These are phyloP conservation scores for Phataginus tetradactyla DNA, from an alignment of 2,797 vertebrate genomes.

Conservation along the genomic window DNA sequence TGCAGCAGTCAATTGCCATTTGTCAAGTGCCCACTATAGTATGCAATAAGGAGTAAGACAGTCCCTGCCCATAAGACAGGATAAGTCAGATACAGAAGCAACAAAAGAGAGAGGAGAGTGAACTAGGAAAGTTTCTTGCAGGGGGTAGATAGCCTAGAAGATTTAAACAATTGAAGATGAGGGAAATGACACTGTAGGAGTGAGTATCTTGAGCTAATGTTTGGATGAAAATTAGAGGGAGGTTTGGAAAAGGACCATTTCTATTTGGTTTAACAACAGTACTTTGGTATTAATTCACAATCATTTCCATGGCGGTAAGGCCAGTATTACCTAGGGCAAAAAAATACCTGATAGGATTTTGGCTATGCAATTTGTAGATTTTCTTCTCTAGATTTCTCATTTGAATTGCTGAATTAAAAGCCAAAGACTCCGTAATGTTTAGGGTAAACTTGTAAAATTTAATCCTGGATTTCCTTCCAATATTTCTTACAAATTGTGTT, in stretches of 20 bases:
- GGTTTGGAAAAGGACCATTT: constrained; percentile 34
- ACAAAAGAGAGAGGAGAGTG: constrained; percentile 7
- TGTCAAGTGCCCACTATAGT: not conserved
- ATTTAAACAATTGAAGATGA: constrained; percentile 27
- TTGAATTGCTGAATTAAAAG: constrained; percentile 46
- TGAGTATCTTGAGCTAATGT: constrained; percentile 40
- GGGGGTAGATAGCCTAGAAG: not conserved
- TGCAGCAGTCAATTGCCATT: constrained; percentile 41
- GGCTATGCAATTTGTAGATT: not conserved
- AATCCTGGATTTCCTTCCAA: constrained; percentile 6
- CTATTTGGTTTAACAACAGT: constrained; percentile 1
- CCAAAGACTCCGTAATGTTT: not conserved
- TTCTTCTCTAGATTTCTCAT: constrained; percentile 36
- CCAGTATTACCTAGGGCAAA: not conserved
- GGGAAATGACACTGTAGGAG: not conserved
- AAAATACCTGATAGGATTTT: not conserved
- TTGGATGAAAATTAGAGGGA: not conserved
- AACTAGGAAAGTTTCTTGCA: constrained; percentile 35
- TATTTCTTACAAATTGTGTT: constrained; percentile 18
- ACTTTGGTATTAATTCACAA: not conserved
- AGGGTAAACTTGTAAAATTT: not conserved
- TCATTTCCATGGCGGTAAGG: not conserved
- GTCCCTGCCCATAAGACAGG: not conserved
- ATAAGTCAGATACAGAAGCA: not conserved
- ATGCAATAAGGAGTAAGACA: not conserved